Percentiles rank a stretch among this genome's conserved stretches.
Conservation (phyloP, 1,140 invertebrate genomes). For the Danaus plexippus region DNA sequence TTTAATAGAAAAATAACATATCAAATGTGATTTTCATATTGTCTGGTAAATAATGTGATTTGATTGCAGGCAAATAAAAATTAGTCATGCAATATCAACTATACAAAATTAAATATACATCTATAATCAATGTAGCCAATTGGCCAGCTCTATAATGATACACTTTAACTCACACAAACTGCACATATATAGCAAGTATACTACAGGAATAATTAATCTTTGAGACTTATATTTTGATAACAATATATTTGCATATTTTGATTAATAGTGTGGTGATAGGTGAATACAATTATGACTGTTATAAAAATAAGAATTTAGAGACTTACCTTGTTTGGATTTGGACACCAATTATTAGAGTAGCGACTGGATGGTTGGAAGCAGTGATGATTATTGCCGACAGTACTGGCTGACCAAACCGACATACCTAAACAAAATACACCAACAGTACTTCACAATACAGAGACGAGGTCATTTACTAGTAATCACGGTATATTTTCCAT, state of each 20-base stretch:
- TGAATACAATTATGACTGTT: not conserved
- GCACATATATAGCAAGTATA: no score
- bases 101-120: no score
- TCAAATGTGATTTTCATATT: no score
- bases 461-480: conserved; percentile 45
- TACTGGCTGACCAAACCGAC: conserved; percentile 70
- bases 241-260: no score
- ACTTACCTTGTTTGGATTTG: conserved; percentile 60
- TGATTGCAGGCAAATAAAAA: no score
- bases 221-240: no score
- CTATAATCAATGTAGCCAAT: no score
- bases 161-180: no score
- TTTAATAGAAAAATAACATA: conserved; percentile 17
- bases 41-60: no score
- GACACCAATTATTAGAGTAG: conserved; percentile 60
- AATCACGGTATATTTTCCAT: conserved; percentile 14
- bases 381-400: conserved; percentile 61
- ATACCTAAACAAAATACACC: conserved; percentile 64
- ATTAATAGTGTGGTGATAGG: not conserved
- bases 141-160: no score
- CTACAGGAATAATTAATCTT: no score
- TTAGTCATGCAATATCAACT: no score
- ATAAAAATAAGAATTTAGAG: conserved; percentile 12
- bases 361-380: conserved; percentile 48
- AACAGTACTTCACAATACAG: conserved; percentile 43